phyloP scores from a whole-genome alignment of 2,888 invertebrate genomes.

The Andricus curvator region DNA sequence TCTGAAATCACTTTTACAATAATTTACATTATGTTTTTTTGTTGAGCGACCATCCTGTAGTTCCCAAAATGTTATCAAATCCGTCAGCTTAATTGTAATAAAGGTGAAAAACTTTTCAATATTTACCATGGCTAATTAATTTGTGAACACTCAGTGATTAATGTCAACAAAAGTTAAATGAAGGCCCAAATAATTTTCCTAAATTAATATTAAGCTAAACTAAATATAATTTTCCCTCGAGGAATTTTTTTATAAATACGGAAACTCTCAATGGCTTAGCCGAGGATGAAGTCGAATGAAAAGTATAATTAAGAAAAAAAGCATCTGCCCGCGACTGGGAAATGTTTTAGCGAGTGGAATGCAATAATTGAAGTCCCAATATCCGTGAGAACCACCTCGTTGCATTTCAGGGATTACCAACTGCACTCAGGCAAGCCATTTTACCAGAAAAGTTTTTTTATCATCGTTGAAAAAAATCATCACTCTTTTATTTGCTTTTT shows the following conservation, averaged over 20 bases:
- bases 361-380: conserved; percentile 47
- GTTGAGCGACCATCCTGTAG: no score
- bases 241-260: neutral
- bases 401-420: conserved; percentile 49
- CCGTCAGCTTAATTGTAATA: neutral
- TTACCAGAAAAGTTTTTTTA: conserved; percentile 42
- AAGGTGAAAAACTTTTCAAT: neutral
- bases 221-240: neutral
- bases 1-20: no score
- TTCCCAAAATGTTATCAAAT: no score
- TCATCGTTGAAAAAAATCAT: conserved; percentile 42
- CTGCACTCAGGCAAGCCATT: conserved; percentile 45
- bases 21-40: no score
- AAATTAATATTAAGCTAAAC: neutral
- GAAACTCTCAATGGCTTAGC: neutral
- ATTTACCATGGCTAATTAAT: neutral
- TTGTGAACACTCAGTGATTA: neutral
- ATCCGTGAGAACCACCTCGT: conserved; percentile 50
- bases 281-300: neutral
- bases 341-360: conserved; percentile 36
- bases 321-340: conserved; percentile 3
- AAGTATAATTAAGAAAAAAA: conserved; percentile 25
- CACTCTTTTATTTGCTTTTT: neutral
- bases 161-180: neutral
- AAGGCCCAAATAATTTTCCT: neutral